Percentiles rank a stretch among this genome's conserved stretches.
phyloP scores from a whole-genome alignment of 2,113 vertebrate genomes.

The Nettapus auritus region DNA sequence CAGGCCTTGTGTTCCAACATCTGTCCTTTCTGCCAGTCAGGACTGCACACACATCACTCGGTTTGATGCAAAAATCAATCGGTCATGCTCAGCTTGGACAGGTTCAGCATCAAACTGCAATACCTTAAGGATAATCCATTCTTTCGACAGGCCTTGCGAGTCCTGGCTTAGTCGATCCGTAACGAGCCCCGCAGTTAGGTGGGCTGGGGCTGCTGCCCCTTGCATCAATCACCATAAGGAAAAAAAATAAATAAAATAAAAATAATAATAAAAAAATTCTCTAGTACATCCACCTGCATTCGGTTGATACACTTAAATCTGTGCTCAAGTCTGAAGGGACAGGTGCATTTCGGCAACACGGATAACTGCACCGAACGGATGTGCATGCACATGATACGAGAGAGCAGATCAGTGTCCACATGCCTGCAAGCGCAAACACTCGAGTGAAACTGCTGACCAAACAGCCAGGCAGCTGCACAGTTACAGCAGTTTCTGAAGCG shows the following conservation, averaged over 20 bases:
- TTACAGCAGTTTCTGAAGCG: background rate
- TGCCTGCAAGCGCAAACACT: background rate
- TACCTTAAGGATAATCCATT: no score
- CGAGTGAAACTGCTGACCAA: no score
- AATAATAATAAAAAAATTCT: no score
- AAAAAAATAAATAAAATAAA: no score
- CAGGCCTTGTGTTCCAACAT: background rate
- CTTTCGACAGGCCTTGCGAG: no score
- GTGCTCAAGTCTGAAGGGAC: background rate
- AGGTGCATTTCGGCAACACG: background rate
- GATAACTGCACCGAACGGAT: background rate
- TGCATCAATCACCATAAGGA: background rate
- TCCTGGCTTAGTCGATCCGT: background rate
- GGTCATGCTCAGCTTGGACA: background rate
- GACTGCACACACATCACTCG: background rate
- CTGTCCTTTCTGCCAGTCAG: no score
- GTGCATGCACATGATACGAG: background rate
- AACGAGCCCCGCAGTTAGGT: background rate
- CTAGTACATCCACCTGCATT: background rate
- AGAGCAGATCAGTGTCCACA: background rate
- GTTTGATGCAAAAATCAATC: background rate
- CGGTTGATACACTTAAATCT: accelerated
- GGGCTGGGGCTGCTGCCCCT: background rate
- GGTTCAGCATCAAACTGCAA: background rate
- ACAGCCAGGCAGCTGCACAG: background rate